Conservation (phyloP, 2,113 vertebrate species). For the Rynchops niger region DNA sequence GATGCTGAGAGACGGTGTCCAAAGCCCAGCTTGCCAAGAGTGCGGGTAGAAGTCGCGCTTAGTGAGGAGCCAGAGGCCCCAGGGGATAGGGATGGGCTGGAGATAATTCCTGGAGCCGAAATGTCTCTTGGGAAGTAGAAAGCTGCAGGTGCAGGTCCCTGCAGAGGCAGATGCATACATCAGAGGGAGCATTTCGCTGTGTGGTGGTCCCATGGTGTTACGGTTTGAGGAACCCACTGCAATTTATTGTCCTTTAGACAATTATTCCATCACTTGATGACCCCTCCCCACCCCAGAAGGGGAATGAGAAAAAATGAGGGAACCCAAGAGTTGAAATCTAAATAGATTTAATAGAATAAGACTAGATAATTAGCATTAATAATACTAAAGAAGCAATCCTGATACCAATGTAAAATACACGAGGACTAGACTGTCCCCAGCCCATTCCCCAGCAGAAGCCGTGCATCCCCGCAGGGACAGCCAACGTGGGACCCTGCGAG, state of each 20-base stretch:
- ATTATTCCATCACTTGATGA: background rate
- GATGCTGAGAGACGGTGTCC: background rate
- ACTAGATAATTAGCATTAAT: background rate
- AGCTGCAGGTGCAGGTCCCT: background rate
- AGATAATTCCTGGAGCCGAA: rapidly evolving
- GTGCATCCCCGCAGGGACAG: too few relatives aligned
- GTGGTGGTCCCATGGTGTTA: background rate
- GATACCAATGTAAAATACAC: background rate
- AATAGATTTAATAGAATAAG: background rate
- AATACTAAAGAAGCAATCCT: background rate
- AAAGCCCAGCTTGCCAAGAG: too few relatives aligned
- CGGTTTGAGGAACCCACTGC: background rate
- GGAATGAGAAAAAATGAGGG: background rate
- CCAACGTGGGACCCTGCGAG: too few relatives aligned
- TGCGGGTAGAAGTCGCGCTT: background rate
- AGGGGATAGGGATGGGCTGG: background rate
- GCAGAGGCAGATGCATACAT: rapidly evolving
- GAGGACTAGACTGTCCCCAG: too few relatives aligned
- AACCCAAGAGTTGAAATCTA: background rate
- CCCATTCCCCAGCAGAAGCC: background rate
- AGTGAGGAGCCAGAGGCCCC: background rate
- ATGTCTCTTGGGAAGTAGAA: rapidly evolving
- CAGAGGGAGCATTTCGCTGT: background rate
- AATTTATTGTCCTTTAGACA: background rate
- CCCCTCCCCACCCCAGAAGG: background rate